Percentiles rank a stretch among this genome's conserved stretches.
These are phyloP conservation scores for Pristionchus japonicus DNA, from an alignment of 2,888 invertebrate species.

Conservation along the genomic window DNA sequence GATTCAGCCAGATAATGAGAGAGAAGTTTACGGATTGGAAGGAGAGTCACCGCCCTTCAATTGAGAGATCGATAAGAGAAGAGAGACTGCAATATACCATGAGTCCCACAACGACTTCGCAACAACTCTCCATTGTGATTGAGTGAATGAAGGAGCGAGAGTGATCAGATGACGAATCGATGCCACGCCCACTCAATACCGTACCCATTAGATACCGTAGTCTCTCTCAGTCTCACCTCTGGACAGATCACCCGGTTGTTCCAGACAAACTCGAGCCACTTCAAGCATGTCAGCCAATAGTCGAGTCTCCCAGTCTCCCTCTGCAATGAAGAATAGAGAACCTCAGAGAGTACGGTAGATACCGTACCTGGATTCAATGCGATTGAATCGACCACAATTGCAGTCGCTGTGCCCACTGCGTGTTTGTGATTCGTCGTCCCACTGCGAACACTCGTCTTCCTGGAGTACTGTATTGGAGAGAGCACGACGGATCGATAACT, in stretches of 20 bases:
- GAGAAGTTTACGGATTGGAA: constrained; percentile 89
- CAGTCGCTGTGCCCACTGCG: constrained; percentile 60
- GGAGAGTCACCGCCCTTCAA: constrained; percentile 83
- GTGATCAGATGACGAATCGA: constrained; percentile 52
- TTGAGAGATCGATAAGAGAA: not conserved
- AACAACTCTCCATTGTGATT: constrained; percentile 52
- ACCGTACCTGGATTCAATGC: constrained; percentile 51
- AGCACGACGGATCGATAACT: not conserved
- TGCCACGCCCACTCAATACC: constrained; percentile 50
- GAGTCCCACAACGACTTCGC: constrained; percentile 54
- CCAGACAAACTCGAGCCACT: constrained; percentile 57
- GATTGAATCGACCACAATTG: constrained; percentile 60
- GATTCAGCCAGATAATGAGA: constrained; percentile 91
- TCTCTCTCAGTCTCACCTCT: constrained; percentile 6
- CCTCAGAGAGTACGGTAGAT: not conserved
- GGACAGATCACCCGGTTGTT: constrained; percentile 52
- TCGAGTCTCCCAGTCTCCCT: constrained; percentile 53
- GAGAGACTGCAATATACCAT: constrained; percentile 44
- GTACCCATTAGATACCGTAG: not conserved
- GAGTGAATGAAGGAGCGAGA: constrained; percentile 42
- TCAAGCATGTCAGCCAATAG: constrained; percentile 57
- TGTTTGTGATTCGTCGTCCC: constrained; percentile 46
- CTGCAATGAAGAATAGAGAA: constrained; percentile 45
- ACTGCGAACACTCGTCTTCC: not conserved
- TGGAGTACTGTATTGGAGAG: not conserved